Percentiles rank a stretch among this genome's conserved stretches.
These are phyloP conservation scores for Hippocampus comes DNA, from an alignment of 2,113 vertebrate species.

Conservation along the genomic window DNA sequence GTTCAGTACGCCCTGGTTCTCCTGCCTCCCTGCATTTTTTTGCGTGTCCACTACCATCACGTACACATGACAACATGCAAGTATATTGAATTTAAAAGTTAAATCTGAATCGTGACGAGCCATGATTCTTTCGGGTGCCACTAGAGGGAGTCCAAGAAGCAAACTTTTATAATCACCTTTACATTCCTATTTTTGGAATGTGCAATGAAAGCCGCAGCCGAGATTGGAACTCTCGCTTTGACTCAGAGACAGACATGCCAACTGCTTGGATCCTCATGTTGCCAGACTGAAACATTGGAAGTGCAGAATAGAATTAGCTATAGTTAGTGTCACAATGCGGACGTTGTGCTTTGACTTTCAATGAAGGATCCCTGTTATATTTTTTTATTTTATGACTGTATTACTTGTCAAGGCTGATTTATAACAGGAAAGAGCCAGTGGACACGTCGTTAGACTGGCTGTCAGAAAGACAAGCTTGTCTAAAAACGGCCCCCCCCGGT, in stretches of 20 bases:
- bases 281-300: not conserved
- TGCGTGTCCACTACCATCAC: too few species aligned
- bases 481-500: slow-evolving; percentile 7
- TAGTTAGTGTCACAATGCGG: not conserved
- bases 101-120: too few species aligned
- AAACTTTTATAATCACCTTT: too few species aligned
- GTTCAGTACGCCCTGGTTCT: too few species aligned
- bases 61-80: too few species aligned
- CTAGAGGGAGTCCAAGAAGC: too few species aligned
- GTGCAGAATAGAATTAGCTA: not conserved
- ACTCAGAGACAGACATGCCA: not conserved
- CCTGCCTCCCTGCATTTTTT: too few species aligned
- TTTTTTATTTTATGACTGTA: not conserved
- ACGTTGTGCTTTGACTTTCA: not conserved
- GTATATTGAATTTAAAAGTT: too few species aligned
- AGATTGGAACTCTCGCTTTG: not conserved
- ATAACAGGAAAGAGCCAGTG: not conserved
- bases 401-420: slow-evolving; percentile 20
- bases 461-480: slow-evolving; percentile 22
- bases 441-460: slow-evolving; percentile 18
- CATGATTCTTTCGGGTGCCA: too few species aligned
- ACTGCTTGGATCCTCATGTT: not conserved
- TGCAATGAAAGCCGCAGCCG: not conserved
- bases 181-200: not conserved
- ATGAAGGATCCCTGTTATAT: not conserved